phyloP scores from a whole-genome alignment of 2,113 vertebrate species.

The Hypanus sabinus region DNA sequence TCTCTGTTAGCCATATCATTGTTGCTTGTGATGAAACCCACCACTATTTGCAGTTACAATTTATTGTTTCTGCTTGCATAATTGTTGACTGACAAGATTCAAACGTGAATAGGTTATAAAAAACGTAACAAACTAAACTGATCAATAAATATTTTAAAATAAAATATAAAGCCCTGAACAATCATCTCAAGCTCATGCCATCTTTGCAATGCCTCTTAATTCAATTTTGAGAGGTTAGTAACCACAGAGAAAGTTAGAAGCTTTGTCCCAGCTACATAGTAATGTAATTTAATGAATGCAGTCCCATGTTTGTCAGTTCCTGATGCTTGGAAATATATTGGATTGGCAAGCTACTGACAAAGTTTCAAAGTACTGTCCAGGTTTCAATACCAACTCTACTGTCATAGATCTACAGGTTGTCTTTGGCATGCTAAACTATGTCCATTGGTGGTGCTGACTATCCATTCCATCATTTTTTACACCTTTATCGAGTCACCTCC shows the following conservation, averaged over 20 bases:
- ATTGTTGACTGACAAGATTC: neutral
- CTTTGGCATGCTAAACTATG: neutral
- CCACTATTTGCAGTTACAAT: neutral
- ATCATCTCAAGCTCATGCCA: neutral
- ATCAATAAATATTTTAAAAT: neutral
- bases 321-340: neutral
- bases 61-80: neutral
- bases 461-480: too few relatives aligned
- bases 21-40: too few relatives aligned
- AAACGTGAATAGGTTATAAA: neutral
- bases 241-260: neutral
- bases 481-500: too few relatives aligned
- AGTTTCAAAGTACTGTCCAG: neutral
- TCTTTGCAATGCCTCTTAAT: neutral
- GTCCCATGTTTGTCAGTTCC: neutral
- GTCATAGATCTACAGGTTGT: neutral
- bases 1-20: too few relatives aligned
- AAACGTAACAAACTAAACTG: neutral
- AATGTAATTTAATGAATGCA: neutral
- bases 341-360: neutral
- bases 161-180: neutral
- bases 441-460: neutral
- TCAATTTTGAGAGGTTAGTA: neutral
- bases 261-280: neutral
- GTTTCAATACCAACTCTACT: neutral